Evolutionary conservation across 2,113 vertebrate genomes (phyloP), one percentile per base, ranked within the genome.

Genomic region (Pollachius pollachius): DNA sequence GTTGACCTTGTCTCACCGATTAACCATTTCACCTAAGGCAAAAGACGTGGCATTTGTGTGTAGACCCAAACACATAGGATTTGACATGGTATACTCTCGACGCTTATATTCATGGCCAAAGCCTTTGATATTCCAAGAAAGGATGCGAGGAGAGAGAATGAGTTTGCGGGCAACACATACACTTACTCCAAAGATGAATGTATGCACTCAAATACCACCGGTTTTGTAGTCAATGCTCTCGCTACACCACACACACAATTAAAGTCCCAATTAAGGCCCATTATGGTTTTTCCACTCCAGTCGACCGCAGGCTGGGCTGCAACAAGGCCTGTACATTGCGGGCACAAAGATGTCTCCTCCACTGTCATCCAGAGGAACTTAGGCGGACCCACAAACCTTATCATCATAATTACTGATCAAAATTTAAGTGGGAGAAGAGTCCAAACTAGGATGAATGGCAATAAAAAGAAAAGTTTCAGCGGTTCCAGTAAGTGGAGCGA

Each of bases 211-310:
- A 87, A 90, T 89, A 86, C 88, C 88, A 82, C 87, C 80, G 74
- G 82, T 87, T 88, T 83, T 87, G 84, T 85, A 87, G 84, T 87
- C 82, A 75, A 85, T 88, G 87, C 85, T 88, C 88, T 88, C 81
- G 69, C 88, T 88, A 62, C 75, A 88, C 88, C 90, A 77, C 84
- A 87, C 84, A 87, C 85, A 90, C 87, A 90, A 89, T 90, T 90
- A 90, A 88, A 88, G 85, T 89, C 78, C 87, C 88, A 90, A 90
- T 91, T 91, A 91, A 90, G 84, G 82, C 67, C 87, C 88, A 91
- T 92, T 91, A 90, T 87, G 84, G 89, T 71, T 90, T 88, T 89
- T 87, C 88, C 87, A 86, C 86, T 82, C 73, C 84, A 79, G 73
- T 73, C 74, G 54, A 87, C 88, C 89, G 72, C 85, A 88, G 76